Evolutionary conservation across 1,140 invertebrate genomes (phyloP), one percentile per base, ranked within the genome.

Genomic region (Bombus superbus): DNA sequence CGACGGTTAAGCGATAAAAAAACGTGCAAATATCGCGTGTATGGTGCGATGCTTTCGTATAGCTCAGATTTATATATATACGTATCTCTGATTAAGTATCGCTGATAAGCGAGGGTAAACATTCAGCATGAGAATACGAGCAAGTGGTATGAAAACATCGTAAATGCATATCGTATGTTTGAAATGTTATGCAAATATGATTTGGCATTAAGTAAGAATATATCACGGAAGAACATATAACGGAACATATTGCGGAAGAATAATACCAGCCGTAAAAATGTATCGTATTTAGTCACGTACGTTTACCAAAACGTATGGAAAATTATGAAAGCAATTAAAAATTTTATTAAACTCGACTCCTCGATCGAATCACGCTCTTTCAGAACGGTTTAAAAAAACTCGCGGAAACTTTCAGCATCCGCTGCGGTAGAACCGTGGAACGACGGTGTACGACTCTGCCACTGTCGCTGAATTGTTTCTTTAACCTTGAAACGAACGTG

Each of bases 401-500:
- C 11, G 28, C 22, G 25, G 57, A 0, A 28, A 59, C 57, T 1
- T 3, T 59, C 11, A 1, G 2, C 3, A 62, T 10, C 4, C 28
- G 4, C 10, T 62, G 28, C 13, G n/a, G 18, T 22, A n/a, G 2
- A 62, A 62, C 1, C 8, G 66, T 10, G 32, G 3, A 68, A 35
- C 35, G 1, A 22, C 32, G 3, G 18, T 8, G 18, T 8, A 44
- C 1, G 3, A 42, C 22, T 13, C 3, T n/a, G n/a, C n/a, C 64
- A 78, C 77, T 78, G 82, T 83, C n/a, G 64, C 28, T 44, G 69
- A 83, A 83, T 83, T 71, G 82, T 28, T 44, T 15, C 13, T 32
- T 18, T 64, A 83, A 47, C 82, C 82, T 78, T 83, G 82, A 83
- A 83, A 59, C 47, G 38, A 44, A 18, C 75, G 64, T 44, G 25